Evolutionary conservation across 2,888 invertebrate genomes (phyloP), one percentile per base, ranked within the genome.

Genomic region (Dorcus parallelipipedus): DNA sequence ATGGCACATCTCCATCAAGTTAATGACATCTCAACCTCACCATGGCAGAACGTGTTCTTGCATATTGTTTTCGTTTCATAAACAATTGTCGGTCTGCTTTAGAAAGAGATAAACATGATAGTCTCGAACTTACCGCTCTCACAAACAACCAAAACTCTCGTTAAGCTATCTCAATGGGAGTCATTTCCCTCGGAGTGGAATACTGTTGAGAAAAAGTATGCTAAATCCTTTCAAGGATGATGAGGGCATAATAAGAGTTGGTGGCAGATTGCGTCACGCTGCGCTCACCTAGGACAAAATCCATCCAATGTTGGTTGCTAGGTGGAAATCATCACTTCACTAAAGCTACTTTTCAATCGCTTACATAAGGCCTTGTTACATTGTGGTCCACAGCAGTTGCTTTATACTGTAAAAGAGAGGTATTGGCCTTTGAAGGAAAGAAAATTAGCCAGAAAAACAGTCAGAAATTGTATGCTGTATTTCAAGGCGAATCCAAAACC

Each of bases 221-320:
- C 20, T 20, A 20, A 20, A 2, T 38, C 52, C 52, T 9, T 59
- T 56, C 38, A n/a, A 56, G 9, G 53, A 56, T 49, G 26, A 40
- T 9, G 38, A 49, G 33, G 39, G 49, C 8, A 26, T 59, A 9
- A 42, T 59, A 20, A 40, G 59, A 10, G 52, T 59, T 9, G 55
- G 59, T 6, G 51, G 59, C 7, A 56, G 14, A 39, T 20, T 20
- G 20, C 38, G 3, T 17, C 38, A 17, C 38, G 20, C 40, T 3
- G 9, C 33, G 7, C 9, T 59, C 17, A 39, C 33, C 6, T 59
- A 56, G 9, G 48, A 55, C 40, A 48, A 50, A 14, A 56, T 52
- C 33, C 56, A 52, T 23, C 49, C 14, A 40, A 54, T 49, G 2
- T 20, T 49, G 8, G n/a, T n/a, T n/a, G n/a, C 17, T 57, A 26